Conservation (phyloP, 2,113 vertebrate genomes). For the Naja naja region DNA sequence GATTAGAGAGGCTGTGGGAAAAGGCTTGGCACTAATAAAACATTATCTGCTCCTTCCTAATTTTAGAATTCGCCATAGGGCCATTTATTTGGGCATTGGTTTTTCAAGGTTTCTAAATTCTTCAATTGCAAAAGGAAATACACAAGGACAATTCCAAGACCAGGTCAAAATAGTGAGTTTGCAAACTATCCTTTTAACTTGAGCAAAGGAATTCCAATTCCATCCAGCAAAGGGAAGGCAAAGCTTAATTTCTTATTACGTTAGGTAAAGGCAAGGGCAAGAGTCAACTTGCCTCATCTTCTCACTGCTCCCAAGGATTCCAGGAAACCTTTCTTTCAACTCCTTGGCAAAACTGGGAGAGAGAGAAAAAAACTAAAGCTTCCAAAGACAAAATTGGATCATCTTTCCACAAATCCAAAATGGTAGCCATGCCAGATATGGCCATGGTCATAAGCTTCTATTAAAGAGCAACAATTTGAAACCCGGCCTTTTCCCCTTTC, state of each 20-base stretch:
- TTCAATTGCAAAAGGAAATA: background rate
- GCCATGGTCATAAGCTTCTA: background rate
- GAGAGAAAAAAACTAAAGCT: background rate
- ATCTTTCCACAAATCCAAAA: background rate
- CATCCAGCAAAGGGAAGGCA: background rate
- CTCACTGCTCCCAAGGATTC: background rate
- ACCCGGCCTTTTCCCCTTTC: background rate
- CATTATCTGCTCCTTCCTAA: background rate
- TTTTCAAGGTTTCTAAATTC: background rate
- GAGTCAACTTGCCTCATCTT: background rate
- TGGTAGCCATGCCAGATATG: background rate
- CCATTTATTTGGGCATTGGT: background rate
- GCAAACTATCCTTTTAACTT: background rate
- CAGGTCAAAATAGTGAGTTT: background rate
- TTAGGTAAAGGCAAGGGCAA: background rate
- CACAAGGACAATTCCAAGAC: background rate
- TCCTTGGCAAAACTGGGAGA: background rate
- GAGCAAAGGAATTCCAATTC: background rate
- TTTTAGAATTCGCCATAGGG: conserved; percentile 6
- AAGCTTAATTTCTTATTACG: background rate
- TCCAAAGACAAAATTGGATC: background rate
- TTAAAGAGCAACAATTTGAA: background rate
- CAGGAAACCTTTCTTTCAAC: background rate
- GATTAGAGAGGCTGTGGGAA: background rate
- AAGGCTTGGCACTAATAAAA: background rate